Base-by-base conservation (phyloP, 2,113 vertebrate species). In the Colaptes auratus region DNA sequence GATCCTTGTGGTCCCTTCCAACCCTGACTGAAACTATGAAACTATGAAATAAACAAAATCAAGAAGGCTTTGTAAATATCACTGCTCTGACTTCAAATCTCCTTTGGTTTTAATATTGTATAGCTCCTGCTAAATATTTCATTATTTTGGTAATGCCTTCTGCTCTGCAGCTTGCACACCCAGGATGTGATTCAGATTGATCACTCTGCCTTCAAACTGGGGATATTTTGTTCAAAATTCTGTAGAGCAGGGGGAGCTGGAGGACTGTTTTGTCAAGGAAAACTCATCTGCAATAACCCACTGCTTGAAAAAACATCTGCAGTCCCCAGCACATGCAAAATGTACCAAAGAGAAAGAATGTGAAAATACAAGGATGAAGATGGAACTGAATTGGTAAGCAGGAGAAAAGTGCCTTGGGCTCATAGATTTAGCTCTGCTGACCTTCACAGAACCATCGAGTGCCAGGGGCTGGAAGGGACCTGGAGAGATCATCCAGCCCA, bases 211-310 rank as follows among this genome's bases (percentile, higher is more conserved):
- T 91, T 74, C 72, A 87, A 67, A 78, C 83, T n/a, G 53, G 56
- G 20, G 35, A 72, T 86, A 76, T 95, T 92, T 95, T 71, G 61
- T 88, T 84, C 75, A 58, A 88, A 82, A 17, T 71, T 88, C 80
- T 77, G 27, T 44, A 61, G 72, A 74, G 71, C 82, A 91, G 23
- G 58, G 48, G 27, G 12, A 87, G 24, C 58, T 72, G 25, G 31
- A 78, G 30, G 76, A 42, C 23, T 53, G 20, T 35, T 95, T 90
- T 60, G 63, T 72, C 64, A 74, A 69, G 39, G 31, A 92, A 93
- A 90, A 75, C 35, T 83, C 48, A 69, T 61, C 44, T 84, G 58
- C 12, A 79, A 21, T 15, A 93, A 83, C 30, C 20, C 17, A 48
- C 12, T 30, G 2, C 10, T 56, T 25, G 14, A 85, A 82, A 86